These are phyloP conservation scores for Drosophila barbarae DNA, from an alignment of 2,888 invertebrate species.

Conservation along the genomic window DNA sequence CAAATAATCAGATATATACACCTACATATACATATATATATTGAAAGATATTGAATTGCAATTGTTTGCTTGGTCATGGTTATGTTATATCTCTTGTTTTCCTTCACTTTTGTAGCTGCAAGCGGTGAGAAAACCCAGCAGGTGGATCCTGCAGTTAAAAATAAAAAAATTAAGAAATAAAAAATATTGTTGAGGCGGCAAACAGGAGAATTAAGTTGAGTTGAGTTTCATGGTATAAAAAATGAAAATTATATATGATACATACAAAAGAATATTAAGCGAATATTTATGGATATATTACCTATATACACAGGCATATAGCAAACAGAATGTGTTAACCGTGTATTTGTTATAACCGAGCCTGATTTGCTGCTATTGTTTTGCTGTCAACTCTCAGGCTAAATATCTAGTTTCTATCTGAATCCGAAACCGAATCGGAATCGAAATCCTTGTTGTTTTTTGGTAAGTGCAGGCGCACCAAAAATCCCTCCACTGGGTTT, in stretches of 20 bases:
- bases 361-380: slow-evolving; percentile 35
- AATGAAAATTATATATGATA: slow-evolving; percentile 18
- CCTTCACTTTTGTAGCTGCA: slow-evolving; percentile 27
- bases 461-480: slow-evolving; percentile 65
- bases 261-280: slow-evolving; percentile 2
- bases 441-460: slow-evolving; percentile 24
- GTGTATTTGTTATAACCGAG: slow-evolving; percentile 32
- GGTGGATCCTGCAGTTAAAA: slow-evolving; percentile 28
- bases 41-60: slow-evolving; percentile 41
- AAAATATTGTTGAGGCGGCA: slow-evolving; percentile 19
- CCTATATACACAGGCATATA: slow-evolving; percentile 21
- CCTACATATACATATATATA: slow-evolving; percentile 10
- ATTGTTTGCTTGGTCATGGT: slow-evolving; percentile 48
- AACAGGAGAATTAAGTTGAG: background rate
- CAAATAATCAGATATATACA: slow-evolving; percentile 27
- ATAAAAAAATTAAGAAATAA: background rate
- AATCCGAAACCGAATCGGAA: background rate
- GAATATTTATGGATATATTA: slow-evolving; percentile 15
- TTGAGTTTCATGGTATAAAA: slow-evolving; percentile 14
- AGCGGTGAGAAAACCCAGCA: slow-evolving; percentile 6
- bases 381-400: slow-evolving; percentile 56
- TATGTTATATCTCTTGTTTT: slow-evolving; percentile 36
- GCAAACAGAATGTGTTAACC: slow-evolving; percentile 39
- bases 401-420: slow-evolving; percentile 15
- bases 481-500: slow-evolving; percentile 64